Base-by-base conservation (phyloP, 1,140 invertebrate species). In the Hyles euphorbiae region DNA sequence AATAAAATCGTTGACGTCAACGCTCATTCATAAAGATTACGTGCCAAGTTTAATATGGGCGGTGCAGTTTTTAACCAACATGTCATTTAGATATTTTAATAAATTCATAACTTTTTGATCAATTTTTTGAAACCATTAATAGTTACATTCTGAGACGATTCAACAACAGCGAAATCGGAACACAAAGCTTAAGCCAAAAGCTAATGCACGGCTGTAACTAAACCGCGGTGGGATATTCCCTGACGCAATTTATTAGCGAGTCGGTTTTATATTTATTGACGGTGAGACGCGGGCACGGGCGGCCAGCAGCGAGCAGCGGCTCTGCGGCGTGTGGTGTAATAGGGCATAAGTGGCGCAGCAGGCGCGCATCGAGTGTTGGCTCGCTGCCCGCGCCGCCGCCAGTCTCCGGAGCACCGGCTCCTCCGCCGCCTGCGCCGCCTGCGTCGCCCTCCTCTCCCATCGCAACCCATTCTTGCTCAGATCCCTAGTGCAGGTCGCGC, bases 211-310 rank as follows among this genome's bases (percentile, higher is more conserved):
- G 22, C 22, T 22, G 22, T 22, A 22, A 22, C 22, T 22, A 22
- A 10, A 11, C 32, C 2, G 52, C 54, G 53, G 46, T 56, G 54
- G 50, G 58, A 55, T 59, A 59, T 46, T 60, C 47, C 63, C 48
- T 55, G 59, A 63, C 59, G 60, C 59, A 62, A 63, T 68, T 66
- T 70, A 72, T 71, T 67, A 63, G 64, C 59, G 56, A 69, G 56
- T 67, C 58, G 36, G 69, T 78, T 79, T 82, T 85, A 83, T 85
- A 85, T 85, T 74, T 82, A 82, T 77, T 74, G 67, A 71, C 60
- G 76, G 66, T 67, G 63, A 63, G 63, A 65, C 56, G 52, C 52
- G 63, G 60, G 58, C 61, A 56, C 36, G 8, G 60, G 58, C 61
- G 53, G 60, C 59, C 22, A 61, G 58, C 61, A 56, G 60, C 36